These are phyloP conservation scores for Monochamus alternatus DNA, from an alignment of 2,888 invertebrate species.

Conservation along the genomic window DNA sequence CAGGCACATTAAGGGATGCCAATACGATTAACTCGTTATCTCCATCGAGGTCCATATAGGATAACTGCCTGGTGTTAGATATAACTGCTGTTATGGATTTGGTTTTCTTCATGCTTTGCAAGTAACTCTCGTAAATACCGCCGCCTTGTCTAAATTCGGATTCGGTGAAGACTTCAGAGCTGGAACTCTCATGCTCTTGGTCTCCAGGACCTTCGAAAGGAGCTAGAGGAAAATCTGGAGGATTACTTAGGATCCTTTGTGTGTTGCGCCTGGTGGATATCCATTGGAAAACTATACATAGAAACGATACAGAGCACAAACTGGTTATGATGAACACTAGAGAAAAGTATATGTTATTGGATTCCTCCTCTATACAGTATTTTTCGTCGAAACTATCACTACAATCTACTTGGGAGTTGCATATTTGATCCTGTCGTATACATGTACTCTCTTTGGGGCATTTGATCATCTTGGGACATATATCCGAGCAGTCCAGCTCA, in stretches of 20 bases:
- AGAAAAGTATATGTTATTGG: conserved; percentile 19
- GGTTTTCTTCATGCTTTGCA: conserved; percentile 40
- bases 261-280: conserved; percentile 38
- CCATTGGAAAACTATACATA: conserved; percentile 48
- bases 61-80: conserved; percentile 32
- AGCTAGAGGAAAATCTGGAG: conserved; percentile 43
- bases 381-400: conserved; percentile 44
- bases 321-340: conserved; percentile 43
- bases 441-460: conserved; percentile 45
- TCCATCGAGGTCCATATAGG: conserved; percentile 44
- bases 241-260: conserved; percentile 32
- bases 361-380: conserved; percentile 26
- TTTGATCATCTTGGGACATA: conserved; percentile 42
- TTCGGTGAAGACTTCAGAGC: conserved; percentile 39
- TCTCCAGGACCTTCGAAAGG: conserved; percentile 48
- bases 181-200: conserved; percentile 24
- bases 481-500: conserved; percentile 43
- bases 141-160: conserved; percentile 48
- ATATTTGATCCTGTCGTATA: conserved; percentile 40
- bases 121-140: conserved; percentile 47
- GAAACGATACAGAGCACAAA: conserved; percentile 40
- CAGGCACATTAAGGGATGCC: conserved; percentile 48
- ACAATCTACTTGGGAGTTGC: conserved; percentile 41
- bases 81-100: conserved; percentile 33
- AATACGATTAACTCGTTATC: conserved; percentile 50